phyloP scores from a whole-genome alignment of 2,888 invertebrate genomes.

The Drosophila seclusa region DNA sequence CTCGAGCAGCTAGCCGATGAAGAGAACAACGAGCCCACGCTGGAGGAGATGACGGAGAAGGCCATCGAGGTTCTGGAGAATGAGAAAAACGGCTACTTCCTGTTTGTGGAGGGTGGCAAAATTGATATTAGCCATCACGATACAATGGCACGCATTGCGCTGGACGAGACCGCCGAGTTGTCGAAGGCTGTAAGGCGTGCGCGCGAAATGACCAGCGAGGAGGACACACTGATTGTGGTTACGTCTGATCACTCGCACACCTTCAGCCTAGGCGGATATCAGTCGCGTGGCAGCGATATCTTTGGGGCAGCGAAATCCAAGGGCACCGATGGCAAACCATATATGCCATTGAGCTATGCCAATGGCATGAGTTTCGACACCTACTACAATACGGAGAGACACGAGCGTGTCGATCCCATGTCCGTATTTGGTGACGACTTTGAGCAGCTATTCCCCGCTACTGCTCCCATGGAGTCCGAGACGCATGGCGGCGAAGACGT shows the following conservation, averaged over 20 bases:
- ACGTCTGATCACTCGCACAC: conserved; percentile 93
- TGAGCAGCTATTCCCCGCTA: conserved; percentile 86
- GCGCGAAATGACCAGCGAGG: conserved; percentile 86
- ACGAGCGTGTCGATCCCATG: conserved; percentile 75
- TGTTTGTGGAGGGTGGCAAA: conserved; percentile 89
- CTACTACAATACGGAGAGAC: conserved; percentile 67
- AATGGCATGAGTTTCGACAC: conserved; percentile 89
- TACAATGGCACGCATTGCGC: conserved; percentile 78
- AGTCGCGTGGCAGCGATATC: conserved; percentile 80
- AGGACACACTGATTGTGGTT: conserved; percentile 92
- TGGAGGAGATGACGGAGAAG: conserved; percentile 91
- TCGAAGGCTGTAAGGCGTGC: conserved; percentile 90
- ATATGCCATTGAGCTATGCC: conserved; percentile 90
- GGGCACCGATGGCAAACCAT: conserved; percentile 87
- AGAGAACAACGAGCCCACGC: conserved; percentile 87
- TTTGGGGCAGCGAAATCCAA: conserved; percentile 60
- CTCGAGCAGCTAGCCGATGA: conserved; percentile 85
- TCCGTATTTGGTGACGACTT: conserved; percentile 13
- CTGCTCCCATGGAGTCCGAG: conserved; percentile 86
- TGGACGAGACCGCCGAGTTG: conserved; percentile 87
- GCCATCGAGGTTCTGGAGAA: conserved; percentile 89
- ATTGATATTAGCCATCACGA: conserved; percentile 83
- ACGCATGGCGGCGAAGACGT: conserved; percentile 94
- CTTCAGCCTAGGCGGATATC: conserved; percentile 90
- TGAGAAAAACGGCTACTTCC: conserved; percentile 89